phyloP scores from a whole-genome alignment of 1,140 invertebrate genomes.

The Vollenhovia emeryi region DNA sequence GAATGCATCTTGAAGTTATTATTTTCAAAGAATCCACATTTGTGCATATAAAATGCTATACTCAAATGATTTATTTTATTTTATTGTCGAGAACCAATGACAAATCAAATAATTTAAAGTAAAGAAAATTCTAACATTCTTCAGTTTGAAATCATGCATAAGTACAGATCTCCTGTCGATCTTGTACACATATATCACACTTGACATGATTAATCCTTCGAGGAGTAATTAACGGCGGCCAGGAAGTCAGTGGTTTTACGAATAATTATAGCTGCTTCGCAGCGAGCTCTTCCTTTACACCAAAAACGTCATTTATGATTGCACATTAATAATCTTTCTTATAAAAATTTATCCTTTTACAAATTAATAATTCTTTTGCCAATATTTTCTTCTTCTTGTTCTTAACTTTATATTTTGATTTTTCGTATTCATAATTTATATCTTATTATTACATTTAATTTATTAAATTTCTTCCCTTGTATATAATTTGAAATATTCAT shows the following conservation, averaged over 20 bases:
- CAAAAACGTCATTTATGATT: not conserved
- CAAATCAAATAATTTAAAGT: not conserved
- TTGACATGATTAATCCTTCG: conserved; percentile 36
- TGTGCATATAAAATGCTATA: not conserved
- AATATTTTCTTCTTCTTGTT: not conserved
- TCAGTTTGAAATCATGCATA: not conserved
- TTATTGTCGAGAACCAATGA: not conserved
- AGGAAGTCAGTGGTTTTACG: conserved; percentile 28
- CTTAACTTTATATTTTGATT: not conserved
- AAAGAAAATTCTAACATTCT: not conserved
- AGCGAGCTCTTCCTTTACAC: not conserved
- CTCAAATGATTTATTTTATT: conserved; percentile 9
- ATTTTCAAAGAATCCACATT: not conserved
- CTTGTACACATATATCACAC: not conserved
- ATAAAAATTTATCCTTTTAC: not conserved
- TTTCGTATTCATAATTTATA: not conserved
- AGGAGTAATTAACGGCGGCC: conserved; percentile 12
- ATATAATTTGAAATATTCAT: conserved; percentile 9
- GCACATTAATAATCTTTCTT: conserved; percentile 1
- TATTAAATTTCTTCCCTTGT: not conserved
- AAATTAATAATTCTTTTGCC: not conserved
- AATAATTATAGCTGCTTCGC: not conserved
- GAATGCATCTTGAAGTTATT: not conserved
- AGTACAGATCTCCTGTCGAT: not conserved
- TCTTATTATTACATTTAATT: too few relatives aligned